Percentiles rank a stretch among this genome's conserved stretches.
phyloP scores from a whole-genome alignment of 1,140 invertebrate species.

The Plodia interpunctella region DNA sequence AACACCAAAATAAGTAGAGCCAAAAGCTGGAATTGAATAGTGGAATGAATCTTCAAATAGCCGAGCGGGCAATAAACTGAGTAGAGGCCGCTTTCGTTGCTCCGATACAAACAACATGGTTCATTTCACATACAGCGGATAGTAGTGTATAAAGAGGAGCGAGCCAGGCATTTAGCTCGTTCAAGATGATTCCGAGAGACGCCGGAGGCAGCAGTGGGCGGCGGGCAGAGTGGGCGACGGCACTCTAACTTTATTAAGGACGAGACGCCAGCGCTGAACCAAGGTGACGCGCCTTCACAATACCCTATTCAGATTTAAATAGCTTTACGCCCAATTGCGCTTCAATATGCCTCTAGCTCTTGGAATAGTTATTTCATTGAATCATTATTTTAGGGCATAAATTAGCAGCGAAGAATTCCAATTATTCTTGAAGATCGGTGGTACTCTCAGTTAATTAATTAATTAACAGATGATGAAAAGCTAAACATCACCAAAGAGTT shows the following conservation, averaged over 20 bases:
- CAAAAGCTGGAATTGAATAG: background rate
- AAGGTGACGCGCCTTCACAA: constrained; percentile 72
- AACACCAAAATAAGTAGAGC: too few species aligned
- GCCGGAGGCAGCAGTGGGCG: constrained; percentile 30
- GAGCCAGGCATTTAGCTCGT: constrained; percentile 36
- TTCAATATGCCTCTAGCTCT: constrained; percentile 66
- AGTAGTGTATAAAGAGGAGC: constrained; percentile 31
- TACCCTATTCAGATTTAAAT: constrained; percentile 76
- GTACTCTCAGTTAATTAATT: background rate
- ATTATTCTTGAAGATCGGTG: background rate
- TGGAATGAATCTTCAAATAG: background rate
- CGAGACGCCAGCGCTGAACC: constrained; percentile 59
- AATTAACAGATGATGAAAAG: constrained; percentile 4
- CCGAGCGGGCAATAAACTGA: background rate
- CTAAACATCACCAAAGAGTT: background rate
- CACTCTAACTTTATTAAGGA: constrained; percentile 71
- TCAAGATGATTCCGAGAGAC: constrained; percentile 40
- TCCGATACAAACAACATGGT: constrained; percentile 27
- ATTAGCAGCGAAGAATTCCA: constrained; percentile 26
- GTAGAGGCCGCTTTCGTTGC: background rate
- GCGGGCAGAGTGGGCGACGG: constrained; percentile 34
- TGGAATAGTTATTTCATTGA: constrained; percentile 70
- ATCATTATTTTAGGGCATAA: constrained; percentile 58
- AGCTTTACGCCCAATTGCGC: constrained; percentile 75
- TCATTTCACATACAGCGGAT: constrained; percentile 27